Conservation (phyloP, 2,888 invertebrate genomes). For the Myathropa florea region DNA sequence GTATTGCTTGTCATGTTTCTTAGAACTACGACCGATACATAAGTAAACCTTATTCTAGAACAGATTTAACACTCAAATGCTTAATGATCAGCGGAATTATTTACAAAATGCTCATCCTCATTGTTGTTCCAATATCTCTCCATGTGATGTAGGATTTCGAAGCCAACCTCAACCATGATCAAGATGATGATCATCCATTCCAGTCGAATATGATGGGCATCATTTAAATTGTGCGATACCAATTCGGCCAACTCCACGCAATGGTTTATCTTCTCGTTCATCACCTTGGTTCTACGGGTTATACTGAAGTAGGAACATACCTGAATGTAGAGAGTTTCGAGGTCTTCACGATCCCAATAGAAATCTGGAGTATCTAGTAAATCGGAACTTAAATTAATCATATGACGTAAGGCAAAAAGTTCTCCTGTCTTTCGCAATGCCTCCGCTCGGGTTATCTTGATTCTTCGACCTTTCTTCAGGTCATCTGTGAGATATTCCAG, state of each 20-base stretch:
- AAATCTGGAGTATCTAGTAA: conserved; percentile 97
- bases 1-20: neutral
- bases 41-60: neutral
- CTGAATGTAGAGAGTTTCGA: conserved; percentile 92
- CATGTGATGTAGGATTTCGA: conserved; percentile 89
- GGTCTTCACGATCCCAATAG: conserved; percentile 97
- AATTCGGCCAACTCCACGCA: conserved; percentile 96
- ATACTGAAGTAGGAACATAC: conserved; percentile 93
- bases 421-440: conserved; percentile 92
- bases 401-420: conserved; percentile 92
- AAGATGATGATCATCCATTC: conserved; percentile 99
- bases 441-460: conserved; percentile 83
- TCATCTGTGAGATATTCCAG: conserved; percentile 90
- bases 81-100: neutral
- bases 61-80: neutral
- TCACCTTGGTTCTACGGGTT: conserved; percentile 92
- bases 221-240: conserved; percentile 93
- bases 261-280: conserved; percentile 97
- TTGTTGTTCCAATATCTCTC: conserved; percentile 82
- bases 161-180: conserved; percentile 96
- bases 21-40: neutral
- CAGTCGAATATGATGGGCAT: conserved; percentile 94
- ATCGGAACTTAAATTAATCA: conserved; percentile 96
- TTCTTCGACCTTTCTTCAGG: conserved; percentile 87
- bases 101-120: neutral